phyloP scores from a whole-genome alignment of 1,140 invertebrate genomes.

The Patella vulgata region DNA sequence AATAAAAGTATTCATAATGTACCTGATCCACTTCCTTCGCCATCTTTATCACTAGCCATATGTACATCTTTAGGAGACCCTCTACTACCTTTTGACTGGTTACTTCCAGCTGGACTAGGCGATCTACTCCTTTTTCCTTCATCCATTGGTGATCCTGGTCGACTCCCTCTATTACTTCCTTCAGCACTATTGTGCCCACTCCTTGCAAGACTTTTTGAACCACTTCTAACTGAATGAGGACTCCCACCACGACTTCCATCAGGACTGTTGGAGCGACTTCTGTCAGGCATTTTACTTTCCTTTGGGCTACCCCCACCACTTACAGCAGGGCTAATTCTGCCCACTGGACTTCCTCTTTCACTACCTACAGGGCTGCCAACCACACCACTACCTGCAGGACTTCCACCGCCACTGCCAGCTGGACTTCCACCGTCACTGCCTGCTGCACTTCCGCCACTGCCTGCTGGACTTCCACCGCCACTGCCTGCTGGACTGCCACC shows the following conservation, averaged over 20 bases:
- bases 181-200: slow-evolving; percentile 11
- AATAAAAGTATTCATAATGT: slow-evolving; percentile 3
- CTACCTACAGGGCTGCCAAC: slow-evolving; percentile 13
- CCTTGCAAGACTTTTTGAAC: not conserved
- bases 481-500: slow-evolving; percentile 1
- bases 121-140: not conserved
- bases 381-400: slow-evolving; percentile 3
- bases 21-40: slow-evolving; percentile 13
- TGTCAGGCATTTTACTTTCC: too few species aligned
- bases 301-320: not conserved
- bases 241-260: slow-evolving; percentile 6
- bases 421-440: slow-evolving; percentile 1
- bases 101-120: slow-evolving; percentile 30
- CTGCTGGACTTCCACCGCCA: slow-evolving; percentile 1
- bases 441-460: slow-evolving; percentile 3
- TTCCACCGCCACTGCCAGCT: not conserved
- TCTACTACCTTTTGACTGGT: slow-evolving; percentile 2
- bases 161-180: slow-evolving; percentile 13
- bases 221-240: not conserved
- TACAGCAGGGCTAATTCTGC: too few species aligned
- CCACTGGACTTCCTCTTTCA: not conserved
- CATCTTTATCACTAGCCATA: not conserved
- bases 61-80: slow-evolving; percentile 5
- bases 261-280: slow-evolving; percentile 6
- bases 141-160: slow-evolving; percentile 5